Evolutionary conservation across 1,140 invertebrate genomes (phyloP).

Genomic region (Heliconius melpomene): DNA sequence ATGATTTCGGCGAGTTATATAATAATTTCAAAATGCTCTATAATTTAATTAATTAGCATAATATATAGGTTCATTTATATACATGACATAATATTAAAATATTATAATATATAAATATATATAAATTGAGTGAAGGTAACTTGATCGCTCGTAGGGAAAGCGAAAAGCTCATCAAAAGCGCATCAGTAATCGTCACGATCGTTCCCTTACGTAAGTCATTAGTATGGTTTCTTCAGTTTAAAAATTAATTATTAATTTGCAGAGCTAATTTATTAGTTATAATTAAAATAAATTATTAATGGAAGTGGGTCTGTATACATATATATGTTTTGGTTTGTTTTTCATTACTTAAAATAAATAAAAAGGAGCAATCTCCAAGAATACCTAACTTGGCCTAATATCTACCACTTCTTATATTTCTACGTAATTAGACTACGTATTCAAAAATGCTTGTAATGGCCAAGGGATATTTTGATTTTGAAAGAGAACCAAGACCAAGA

Average conservation of each 20-base stretch:
- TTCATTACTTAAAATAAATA: too few relatives aligned
- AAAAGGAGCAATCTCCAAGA: too few relatives aligned
- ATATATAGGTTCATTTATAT: neutral
- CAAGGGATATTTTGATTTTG: too few relatives aligned
- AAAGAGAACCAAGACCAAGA: too few relatives aligned
- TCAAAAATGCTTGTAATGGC: too few relatives aligned
- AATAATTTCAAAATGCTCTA: neutral
- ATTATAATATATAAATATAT: neutral
- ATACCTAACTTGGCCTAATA: too few relatives aligned
- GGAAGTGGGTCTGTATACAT: neutral
- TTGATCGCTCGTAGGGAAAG: constrained; percentile 3
- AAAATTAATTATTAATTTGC: neutral
- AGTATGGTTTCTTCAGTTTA: neutral
- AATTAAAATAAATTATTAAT: neutral
- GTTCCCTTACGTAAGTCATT: neutral
- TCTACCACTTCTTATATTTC: too few relatives aligned
- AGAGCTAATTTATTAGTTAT: neutral
- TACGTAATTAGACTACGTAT: too few relatives aligned
- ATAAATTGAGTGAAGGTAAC: neutral
- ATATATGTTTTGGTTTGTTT: too few relatives aligned
- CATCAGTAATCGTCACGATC: constrained; percentile 5
- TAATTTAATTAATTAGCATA: neutral
- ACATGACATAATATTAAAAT: neutral
- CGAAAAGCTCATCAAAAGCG: constrained; percentile 14
- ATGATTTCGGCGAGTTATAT: too few relatives aligned